Percentiles rank a stretch among this genome's conserved stretches.
phyloP scores from a whole-genome alignment of 2,888 invertebrate genomes.

The Lasioglossum malachurum region DNA sequence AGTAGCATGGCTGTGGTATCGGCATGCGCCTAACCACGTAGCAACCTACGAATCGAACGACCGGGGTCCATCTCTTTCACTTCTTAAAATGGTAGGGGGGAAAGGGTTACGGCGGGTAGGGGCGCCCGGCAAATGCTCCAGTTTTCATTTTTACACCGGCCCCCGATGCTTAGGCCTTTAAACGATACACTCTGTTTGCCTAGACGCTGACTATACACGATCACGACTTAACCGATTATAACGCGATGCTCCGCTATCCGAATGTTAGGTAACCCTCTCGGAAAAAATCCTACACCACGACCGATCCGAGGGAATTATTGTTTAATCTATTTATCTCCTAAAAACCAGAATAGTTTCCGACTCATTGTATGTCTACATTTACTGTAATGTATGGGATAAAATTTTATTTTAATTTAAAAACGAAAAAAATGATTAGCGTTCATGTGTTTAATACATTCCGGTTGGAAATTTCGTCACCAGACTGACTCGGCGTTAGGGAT shows the following conservation, averaged over 20 bases:
- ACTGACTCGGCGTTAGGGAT: not conserved
- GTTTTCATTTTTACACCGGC: slow-evolving; percentile 75
- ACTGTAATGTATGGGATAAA: not conserved
- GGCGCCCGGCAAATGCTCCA: slow-evolving; percentile 74
- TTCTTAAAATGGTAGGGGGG: slow-evolving; percentile 73
- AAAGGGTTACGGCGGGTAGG: slow-evolving; percentile 67
- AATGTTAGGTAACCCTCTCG: slow-evolving; percentile 18
- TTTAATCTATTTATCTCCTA: not conserved
- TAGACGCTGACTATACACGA: slow-evolving; percentile 39
- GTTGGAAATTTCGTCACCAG: not conserved
- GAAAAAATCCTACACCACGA: not conserved
- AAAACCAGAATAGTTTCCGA: not conserved
- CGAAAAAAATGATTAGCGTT: not conserved
- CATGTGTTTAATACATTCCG: not conserved
- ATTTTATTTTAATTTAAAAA: not conserved
- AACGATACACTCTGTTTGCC: slow-evolving; percentile 52
- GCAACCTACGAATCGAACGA: slow-evolving; percentile 73
- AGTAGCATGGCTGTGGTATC: slow-evolving; percentile 68
- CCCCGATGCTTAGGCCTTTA: slow-evolving; percentile 60
- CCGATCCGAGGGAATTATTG: not conserved
- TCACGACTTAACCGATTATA: slow-evolving; percentile 36
- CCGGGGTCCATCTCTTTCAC: slow-evolving; percentile 76
- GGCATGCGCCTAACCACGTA: slow-evolving; percentile 73
- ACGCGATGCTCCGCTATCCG: not conserved
- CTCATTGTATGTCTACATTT: not conserved